Percentiles rank a stretch among this genome's conserved stretches.
Conservation (phyloP, 1,140 invertebrate species). For the Branchinecta lindahli region DNA sequence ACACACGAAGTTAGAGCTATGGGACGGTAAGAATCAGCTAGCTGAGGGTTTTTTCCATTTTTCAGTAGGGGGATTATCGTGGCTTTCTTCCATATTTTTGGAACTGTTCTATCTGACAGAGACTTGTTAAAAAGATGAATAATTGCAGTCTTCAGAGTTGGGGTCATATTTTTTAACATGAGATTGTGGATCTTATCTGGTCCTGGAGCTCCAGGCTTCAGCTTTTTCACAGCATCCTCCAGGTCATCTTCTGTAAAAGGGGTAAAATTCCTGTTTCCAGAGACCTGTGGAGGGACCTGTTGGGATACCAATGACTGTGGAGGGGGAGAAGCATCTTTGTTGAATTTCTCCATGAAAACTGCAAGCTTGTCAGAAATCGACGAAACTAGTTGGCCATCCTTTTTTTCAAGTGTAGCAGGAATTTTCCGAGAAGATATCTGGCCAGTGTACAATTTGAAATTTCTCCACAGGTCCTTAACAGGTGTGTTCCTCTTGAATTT, state of each 20-base stretch:
- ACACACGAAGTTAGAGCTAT: no score
- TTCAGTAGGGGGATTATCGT: no score
- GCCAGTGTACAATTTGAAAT: background rate
- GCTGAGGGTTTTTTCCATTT: no score
- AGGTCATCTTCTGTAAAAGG: background rate
- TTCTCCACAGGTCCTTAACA: background rate
- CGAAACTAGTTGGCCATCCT: no score
- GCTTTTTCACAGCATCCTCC: background rate
- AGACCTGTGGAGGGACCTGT: background rate
- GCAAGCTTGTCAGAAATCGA: no score
- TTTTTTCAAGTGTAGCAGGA: background rate
- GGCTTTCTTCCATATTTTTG: no score
- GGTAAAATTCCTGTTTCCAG: no score
- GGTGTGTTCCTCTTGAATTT: background rate
- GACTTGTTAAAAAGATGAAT: background rate
- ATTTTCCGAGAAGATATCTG: background rate
- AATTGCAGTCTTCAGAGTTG: background rate
- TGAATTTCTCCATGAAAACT: no score
- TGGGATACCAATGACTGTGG: background rate
- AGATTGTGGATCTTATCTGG: slow-evolving; percentile 1
- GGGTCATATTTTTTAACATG: background rate
- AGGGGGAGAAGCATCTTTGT: background rate
- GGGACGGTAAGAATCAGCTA: no score
- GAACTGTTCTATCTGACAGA: background rate
- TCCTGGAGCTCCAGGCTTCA: background rate